Evolutionary conservation across 1,140 invertebrate species (phyloP).

Genomic region (Drosophila micromelanica): DNA sequence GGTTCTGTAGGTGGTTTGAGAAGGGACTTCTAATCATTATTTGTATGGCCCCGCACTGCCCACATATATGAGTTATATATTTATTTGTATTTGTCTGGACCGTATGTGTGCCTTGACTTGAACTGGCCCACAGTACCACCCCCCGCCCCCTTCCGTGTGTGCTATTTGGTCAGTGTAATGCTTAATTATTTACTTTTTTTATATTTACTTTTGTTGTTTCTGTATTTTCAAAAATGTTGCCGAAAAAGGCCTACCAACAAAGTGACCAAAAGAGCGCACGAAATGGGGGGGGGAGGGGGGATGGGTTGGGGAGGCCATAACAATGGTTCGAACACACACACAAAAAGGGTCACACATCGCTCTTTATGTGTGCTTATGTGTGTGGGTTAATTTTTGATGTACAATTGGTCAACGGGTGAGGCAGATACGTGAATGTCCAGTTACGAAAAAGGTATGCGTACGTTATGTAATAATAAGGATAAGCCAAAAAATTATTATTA

Average conservation of each 20-base stretch:
- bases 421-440: not conserved
- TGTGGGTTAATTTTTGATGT: conserved; percentile 83
- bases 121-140: conserved; percentile 9
- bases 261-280: conserved; percentile 63
- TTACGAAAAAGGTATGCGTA: conserved; percentile 79
- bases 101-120: conserved; percentile 38
- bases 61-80: conserved; percentile 79
- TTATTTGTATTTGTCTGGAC: conserved; percentile 78
- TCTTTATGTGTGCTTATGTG: conserved; percentile 36
- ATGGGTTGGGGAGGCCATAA: conserved; percentile 30
- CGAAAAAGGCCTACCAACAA: conserved; percentile 70
- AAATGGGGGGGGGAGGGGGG: conserved; percentile 2
- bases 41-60: conserved; percentile 68
- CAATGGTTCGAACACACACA: conserved; percentile 54
- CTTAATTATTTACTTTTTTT: conserved; percentile 79
- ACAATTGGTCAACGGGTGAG: conserved; percentile 59
- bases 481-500: conserved; percentile 84
- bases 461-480: conserved; percentile 84
- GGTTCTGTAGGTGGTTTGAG: conserved; percentile 14
- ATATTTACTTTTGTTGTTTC: conserved; percentile 22
- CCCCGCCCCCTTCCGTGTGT: conserved; percentile 8
- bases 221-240: conserved; percentile 38
- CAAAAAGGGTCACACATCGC: conserved; percentile 73
- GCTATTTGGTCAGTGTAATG: conserved; percentile 82
- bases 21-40: conserved; percentile 79